Conservation (phyloP, 2,113 vertebrate species). For the Nothoprocta perdicaria region DNA sequence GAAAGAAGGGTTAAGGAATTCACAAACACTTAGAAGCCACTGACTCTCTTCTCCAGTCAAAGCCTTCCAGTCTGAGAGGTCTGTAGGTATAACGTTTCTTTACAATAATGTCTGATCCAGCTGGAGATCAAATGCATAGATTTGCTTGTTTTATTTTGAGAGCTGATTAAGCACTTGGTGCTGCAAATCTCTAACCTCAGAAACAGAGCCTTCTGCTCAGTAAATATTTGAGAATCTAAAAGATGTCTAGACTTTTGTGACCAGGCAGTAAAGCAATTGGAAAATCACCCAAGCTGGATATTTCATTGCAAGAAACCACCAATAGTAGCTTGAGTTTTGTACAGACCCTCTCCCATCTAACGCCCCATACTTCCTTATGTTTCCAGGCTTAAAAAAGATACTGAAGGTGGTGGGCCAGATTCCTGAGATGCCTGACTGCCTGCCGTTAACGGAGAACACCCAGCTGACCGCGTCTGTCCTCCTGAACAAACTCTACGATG, state of each 20-base stretch:
- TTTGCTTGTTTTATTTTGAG: not conserved
- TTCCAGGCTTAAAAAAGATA: slow-evolving; percentile 93
- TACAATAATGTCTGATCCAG: not conserved
- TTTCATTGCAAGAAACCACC: not conserved
- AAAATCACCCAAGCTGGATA: not conserved
- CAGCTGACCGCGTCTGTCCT: slow-evolving; percentile 93
- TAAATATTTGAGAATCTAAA: not conserved
- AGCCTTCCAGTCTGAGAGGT: not conserved
- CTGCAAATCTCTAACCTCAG: not conserved
- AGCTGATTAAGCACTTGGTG: not conserved
- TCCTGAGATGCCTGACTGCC: slow-evolving; percentile 89
- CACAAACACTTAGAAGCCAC: not conserved
- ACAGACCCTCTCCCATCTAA: not conserved
- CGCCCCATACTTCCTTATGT: not conserved
- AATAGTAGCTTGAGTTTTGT: not conserved
- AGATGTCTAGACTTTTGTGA: not conserved
- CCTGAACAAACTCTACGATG: slow-evolving; percentile 91
- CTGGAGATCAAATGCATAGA: not conserved
- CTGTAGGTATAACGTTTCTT: not conserved
- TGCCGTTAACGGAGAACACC: slow-evolving; percentile 92
- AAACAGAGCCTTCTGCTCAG: not conserved
- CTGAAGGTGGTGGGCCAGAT: slow-evolving; percentile 94
- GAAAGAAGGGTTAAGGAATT: not conserved
- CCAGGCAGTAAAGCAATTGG: not conserved
- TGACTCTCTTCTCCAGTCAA: not conserved